phyloP scores from a whole-genome alignment of 2,797 vertebrate genomes.

The Microchirus variegatus region DNA sequence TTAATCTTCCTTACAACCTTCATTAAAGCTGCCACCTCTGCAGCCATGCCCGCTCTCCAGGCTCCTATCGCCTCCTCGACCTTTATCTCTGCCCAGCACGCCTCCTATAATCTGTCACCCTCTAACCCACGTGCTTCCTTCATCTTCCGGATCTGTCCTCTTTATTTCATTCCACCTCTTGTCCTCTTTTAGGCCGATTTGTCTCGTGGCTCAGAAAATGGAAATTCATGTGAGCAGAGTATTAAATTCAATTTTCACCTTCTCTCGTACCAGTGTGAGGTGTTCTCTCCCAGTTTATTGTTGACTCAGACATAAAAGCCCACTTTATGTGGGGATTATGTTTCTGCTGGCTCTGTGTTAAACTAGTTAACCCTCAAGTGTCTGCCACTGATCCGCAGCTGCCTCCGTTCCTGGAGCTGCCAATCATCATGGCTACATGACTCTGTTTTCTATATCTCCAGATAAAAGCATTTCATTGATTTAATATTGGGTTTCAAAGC shows the following conservation, averaged over 20 bases:
- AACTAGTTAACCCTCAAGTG: conserved; percentile 27
- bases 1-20: conserved; percentile 74
- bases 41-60: conserved; percentile 30
- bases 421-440: conserved; percentile 1
- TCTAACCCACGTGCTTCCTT: conserved; percentile 11
- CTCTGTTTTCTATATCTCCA: conserved; percentile 2
- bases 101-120: conserved; percentile 44
- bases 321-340: conserved; percentile 32
- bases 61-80: conserved; percentile 43
- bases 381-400: conserved; percentile 6
- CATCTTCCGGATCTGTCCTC: conserved; percentile 23
- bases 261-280: not conserved
- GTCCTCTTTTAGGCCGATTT: conserved; percentile 12
- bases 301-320: conserved; percentile 34
- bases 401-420: conserved; percentile 8
- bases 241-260: conserved; percentile 27
- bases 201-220: conserved; percentile 13
- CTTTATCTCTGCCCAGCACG: conserved; percentile 50
- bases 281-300: conserved; percentile 6
- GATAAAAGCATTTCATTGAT: not conserved
- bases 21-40: conserved; percentile 61
- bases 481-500: not conserved
- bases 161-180: not conserved
- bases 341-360: conserved; percentile 18
- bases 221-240: conserved; percentile 2